These are phyloP conservation scores for Euwallacea similis DNA, from an alignment of 1,140 invertebrate genomes.

Conservation along the genomic window DNA sequence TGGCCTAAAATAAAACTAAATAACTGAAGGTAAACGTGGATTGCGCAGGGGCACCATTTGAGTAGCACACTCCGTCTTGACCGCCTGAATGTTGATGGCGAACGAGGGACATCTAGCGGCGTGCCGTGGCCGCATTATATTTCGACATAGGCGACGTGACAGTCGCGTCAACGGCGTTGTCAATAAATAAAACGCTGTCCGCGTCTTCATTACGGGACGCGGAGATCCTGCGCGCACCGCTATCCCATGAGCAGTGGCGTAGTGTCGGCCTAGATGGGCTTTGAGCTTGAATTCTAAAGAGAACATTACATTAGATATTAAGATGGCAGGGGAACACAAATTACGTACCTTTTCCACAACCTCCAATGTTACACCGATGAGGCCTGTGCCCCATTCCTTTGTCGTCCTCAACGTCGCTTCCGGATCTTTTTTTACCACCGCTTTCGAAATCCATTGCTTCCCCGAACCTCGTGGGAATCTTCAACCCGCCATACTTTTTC, in stretches of 20 bases:
- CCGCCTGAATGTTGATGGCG: slow-evolving; percentile 79
- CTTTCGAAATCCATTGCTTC: slow-evolving; percentile 61
- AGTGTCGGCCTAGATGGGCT: slow-evolving; percentile 74
- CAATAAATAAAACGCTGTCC: slow-evolving; percentile 92
- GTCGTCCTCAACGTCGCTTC: slow-evolving; percentile 57
- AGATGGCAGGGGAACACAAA: too few relatives aligned
- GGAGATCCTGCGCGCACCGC: slow-evolving; percentile 73
- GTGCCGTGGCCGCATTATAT: slow-evolving; percentile 81
- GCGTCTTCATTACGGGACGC: slow-evolving; percentile 93
- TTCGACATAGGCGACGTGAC: slow-evolving; percentile 80
- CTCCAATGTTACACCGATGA: slow-evolving; percentile 84
- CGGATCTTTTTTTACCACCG: slow-evolving; percentile 60
- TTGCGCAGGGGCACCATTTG: slow-evolving; percentile 42
- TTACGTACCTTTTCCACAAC: slow-evolving; percentile 73
- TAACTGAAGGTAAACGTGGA: too few relatives aligned
- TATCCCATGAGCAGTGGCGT: slow-evolving; percentile 85
- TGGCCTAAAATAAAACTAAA: slow-evolving; percentile 41
- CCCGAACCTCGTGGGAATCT: slow-evolving; percentile 65
- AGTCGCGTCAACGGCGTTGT: slow-evolving; percentile 86
- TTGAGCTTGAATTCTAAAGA: slow-evolving; percentile 40
- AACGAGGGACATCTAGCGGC: slow-evolving; percentile 85
- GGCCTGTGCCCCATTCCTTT: slow-evolving; percentile 69
- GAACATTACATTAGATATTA: too few relatives aligned
- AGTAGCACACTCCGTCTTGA: slow-evolving; percentile 78
- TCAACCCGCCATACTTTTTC: slow-evolving; percentile 98